Evolutionary conservation across 2,888 invertebrate species (phyloP).

Genomic region (Thymelicus lineola): DNA sequence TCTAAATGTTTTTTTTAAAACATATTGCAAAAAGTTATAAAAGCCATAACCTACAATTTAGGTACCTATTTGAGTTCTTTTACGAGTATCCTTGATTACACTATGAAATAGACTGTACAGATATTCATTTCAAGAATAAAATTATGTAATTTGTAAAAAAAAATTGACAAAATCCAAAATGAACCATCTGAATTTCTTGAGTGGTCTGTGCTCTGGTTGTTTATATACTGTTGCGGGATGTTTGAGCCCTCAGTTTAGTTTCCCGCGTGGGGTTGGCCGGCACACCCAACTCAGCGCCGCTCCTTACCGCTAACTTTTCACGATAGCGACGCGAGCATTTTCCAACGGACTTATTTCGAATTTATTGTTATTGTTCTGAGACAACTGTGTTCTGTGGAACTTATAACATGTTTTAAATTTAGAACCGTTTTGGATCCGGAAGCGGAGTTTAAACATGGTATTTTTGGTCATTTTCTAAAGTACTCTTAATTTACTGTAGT

Average conservation of each 20-base stretch:
- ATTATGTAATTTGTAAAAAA: too few species aligned
- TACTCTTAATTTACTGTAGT: too few species aligned
- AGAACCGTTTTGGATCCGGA: conserved; percentile 20
- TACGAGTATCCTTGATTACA: too few species aligned
- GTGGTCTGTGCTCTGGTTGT: conserved; percentile 50
- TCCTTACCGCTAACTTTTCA: conserved; percentile 44
- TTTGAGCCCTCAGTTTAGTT: conserved; percentile 69
- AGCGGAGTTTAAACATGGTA: conserved; percentile 20
- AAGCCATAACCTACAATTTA: too few species aligned
- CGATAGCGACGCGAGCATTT: conserved; percentile 38
- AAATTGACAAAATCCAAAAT: not conserved
- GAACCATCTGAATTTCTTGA: conserved; percentile 37
- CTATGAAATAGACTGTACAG: too few species aligned
- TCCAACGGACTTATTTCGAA: not conserved
- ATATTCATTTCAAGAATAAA: too few species aligned
- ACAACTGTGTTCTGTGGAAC: conserved; percentile 5
- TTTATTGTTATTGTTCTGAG: conserved; percentile 1
- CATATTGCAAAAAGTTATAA: too few species aligned
- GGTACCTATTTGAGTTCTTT: too few species aligned
- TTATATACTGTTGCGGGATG: conserved; percentile 61
- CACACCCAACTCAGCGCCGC: conserved; percentile 37
- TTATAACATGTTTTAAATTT: conserved; percentile 22
- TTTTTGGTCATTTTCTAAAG: conserved; percentile 8
- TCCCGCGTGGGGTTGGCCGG: conserved; percentile 59
- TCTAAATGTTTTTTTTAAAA: too few species aligned